Evolutionary conservation across 2,797 vertebrate genomes (phyloP).

Genomic region (Melanotaenia boesemani): DNA sequence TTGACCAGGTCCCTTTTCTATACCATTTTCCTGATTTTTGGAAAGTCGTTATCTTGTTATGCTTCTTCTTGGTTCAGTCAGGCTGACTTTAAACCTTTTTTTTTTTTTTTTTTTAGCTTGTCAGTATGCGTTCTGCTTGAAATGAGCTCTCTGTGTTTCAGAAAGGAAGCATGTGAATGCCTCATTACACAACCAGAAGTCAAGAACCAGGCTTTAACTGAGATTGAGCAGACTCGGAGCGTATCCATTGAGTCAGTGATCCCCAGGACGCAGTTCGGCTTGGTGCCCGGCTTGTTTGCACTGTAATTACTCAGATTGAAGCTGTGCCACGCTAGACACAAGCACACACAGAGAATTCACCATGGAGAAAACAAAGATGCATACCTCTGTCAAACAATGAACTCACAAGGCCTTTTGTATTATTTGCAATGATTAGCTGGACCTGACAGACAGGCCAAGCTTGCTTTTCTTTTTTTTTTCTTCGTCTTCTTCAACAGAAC

Average conservation of each 20-base stretch:
- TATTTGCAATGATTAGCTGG: conserved; percentile 44
- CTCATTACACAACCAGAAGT: conserved; percentile 59
- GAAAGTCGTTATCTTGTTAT: not conserved
- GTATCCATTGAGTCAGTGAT: conserved; percentile 58
- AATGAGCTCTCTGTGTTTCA: conserved; percentile 44
- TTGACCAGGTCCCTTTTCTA: not conserved
- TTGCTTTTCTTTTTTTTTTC: not conserved
- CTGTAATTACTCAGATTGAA: conserved; percentile 70
- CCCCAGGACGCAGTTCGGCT: conserved; percentile 52
- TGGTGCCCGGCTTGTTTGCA: conserved; percentile 67
- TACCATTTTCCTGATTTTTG: not conserved
- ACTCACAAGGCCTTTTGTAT: conserved; percentile 34
- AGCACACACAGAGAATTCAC: conserved; percentile 51
- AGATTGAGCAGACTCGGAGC: conserved; percentile 64
- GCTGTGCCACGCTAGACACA: conserved; percentile 55
- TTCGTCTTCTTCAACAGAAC: not conserved
- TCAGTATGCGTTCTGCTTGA: conserved; percentile 15
- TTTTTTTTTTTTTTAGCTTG: not conserved
- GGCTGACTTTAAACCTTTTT: conserved; percentile 8
- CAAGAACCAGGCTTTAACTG: conserved; percentile 49
- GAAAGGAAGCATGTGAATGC: conserved; percentile 55
- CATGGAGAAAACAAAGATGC: conserved; percentile 55
- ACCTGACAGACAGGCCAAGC: conserved; percentile 20
- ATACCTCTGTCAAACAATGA: conserved; percentile 45
- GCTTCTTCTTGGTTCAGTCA: not conserved